Base-by-base conservation (phyloP, 2,888 invertebrate genomes). In the Charanyca ferruginea region DNA sequence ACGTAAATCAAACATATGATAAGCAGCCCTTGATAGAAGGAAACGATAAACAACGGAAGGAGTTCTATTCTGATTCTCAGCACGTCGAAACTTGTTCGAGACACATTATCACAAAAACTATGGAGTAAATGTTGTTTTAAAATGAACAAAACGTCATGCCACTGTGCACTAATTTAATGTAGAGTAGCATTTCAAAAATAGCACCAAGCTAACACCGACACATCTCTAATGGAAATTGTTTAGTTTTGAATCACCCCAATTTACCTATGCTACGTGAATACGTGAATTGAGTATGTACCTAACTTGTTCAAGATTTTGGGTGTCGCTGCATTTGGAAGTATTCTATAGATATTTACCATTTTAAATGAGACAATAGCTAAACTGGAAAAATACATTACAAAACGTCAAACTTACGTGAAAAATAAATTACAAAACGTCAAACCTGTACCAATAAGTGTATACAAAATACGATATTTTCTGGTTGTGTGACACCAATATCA, bases 1-100 rank as follows among this genome's bases (percentile, higher is more conserved):
- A 78, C 80, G 62, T 80, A 74, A 80, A 77, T 79, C 53, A 77
- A 83, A 76, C 73, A 74, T 73, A 77, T 61, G 57, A 77, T 81
- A 80, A 71, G 62, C 65, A 66, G 49, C 55, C 68, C 42, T 52
- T 66, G 61, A 62, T 58, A 73, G 62, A 64, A 84, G 81, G 81
- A 83, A 83, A 77, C 72, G 70, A 80, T 80, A 73, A 77, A 80
- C 70, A 76, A 79, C 79, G 84, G 80, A 86, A 86, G 79, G 78
- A 81, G 73, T 58, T 78, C 62, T 82, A 81, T 84, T 86, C 69
- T 61, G 61, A 89, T 85, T 86, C 85, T 45, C 44, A 65, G 70
- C 87, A 87, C 84, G 85, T 85, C 68, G 68, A 55, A 74, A 78
- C 80, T 66, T 73, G 79, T 80, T 58, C 65, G 66, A 66, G 59